Evolutionary conservation across 2,888 invertebrate species (phyloP).

Genomic region (Dynastes hyllus): DNA sequence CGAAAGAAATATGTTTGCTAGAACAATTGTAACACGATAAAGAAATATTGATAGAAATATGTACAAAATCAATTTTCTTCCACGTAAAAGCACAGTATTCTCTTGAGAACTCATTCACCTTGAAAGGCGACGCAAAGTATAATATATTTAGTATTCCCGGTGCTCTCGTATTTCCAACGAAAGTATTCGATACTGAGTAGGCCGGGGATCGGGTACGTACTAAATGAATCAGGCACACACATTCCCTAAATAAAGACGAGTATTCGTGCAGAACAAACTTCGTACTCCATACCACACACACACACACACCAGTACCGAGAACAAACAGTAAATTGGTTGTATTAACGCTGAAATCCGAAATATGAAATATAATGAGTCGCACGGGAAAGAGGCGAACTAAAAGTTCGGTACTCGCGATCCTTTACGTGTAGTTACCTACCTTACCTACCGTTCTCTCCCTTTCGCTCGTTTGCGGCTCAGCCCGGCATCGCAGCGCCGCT

Average conservation of each 20-base stretch:
- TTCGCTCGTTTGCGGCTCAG: not conserved
- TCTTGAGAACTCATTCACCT: not conserved
- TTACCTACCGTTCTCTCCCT: not conserved
- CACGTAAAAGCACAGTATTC: not conserved
- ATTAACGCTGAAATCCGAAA: constrained; percentile 43
- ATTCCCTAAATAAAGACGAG: not conserved
- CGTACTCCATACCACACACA: not conserved
- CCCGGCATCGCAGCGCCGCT: not conserved
- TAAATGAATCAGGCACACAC: constrained; percentile 31
- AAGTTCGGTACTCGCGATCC: constrained; percentile 1
- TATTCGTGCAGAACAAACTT: constrained; percentile 19
- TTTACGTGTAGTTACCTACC: not conserved
- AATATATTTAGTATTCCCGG: constrained; percentile 4
- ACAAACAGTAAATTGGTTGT: constrained; percentile 44
- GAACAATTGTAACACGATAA: no score
- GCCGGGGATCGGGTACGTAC: not conserved
- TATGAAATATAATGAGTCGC: constrained; percentile 44
- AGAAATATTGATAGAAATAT: no score
- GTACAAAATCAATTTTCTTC: not conserved
- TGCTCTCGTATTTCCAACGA: not conserved
- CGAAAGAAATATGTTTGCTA: no score
- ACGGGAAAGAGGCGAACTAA: constrained; percentile 19
- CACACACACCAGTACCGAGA: constrained; percentile 1
- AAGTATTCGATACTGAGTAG: constrained; percentile 4
- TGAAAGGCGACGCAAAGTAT: not conserved